A percentile compares a stretch with the other conserved stretches of the same genome.
phyloP scores from a whole-genome alignment of 2,888 invertebrate genomes.

The Heteromurus nitidus region DNA sequence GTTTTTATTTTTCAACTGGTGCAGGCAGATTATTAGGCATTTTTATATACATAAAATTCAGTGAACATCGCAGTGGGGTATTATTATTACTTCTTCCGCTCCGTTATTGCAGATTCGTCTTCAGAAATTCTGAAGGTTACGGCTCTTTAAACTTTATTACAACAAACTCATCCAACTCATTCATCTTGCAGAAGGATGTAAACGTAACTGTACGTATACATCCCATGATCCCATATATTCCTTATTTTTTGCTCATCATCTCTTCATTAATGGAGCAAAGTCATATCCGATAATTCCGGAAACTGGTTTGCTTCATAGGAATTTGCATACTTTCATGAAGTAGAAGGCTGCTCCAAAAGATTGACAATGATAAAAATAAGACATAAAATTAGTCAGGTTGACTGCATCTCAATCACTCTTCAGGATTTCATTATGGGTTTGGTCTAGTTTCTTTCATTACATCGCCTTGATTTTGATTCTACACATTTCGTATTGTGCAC shows the following conservation, averaged over 20 bases:
- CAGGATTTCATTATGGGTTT: constrained; percentile 4
- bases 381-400: neutral
- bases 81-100: too few relatives aligned
- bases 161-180: neutral
- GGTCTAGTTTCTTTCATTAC: constrained; percentile 3
- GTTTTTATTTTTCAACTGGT: too few relatives aligned
- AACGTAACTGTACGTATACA: constrained; percentile 31
- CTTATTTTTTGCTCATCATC: neutral
- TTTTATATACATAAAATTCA: too few relatives aligned
- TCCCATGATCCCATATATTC: too few relatives aligned
- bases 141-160: constrained; percentile 9
- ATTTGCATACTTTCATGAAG: too few relatives aligned
- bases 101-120: neutral
- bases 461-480: constrained; percentile 14
- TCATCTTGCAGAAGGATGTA: constrained; percentile 9
- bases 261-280: neutral
- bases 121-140: constrained; percentile 26
- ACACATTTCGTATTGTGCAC: neutral
- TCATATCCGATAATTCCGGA: constrained; percentile 16
- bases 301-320: too few relatives aligned
- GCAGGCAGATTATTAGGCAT: too few relatives aligned
- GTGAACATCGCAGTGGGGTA: too few relatives aligned
- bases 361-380: neutral
- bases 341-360: too few relatives aligned
- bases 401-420: neutral